Conservation (phyloP, 37 sponge, comb jelly and placozoan species). For the Theonella swinhoei region DNA sequence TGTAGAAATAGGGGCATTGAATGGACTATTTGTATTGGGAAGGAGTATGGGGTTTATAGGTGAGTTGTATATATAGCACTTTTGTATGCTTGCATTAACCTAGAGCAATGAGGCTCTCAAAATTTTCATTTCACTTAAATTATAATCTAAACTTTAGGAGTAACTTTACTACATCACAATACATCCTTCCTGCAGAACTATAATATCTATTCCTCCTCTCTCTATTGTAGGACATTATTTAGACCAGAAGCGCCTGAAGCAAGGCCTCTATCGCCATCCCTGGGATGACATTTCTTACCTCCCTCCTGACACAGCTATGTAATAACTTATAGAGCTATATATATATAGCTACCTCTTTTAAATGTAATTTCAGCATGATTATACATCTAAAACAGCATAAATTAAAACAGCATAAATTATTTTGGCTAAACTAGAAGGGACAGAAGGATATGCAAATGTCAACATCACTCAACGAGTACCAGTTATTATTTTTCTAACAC, state of each 20-base stretch:
- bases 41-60: constrained; percentile 95
- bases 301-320: constrained; percentile 47
- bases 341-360: too few relatives aligned
- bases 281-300: constrained; percentile 99
- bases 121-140: too few relatives aligned
- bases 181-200: neutral
- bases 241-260: constrained; percentile 96
- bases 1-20: constrained; percentile 89
- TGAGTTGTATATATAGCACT: constrained; percentile 33
- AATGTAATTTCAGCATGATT: neutral
- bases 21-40: constrained; percentile 96
- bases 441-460: too few relatives aligned
- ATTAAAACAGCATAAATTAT: too few relatives aligned
- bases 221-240: constrained; percentile 84
- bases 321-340: neutral
- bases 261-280: constrained; percentile 96
- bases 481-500: too few relatives aligned
- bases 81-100: neutral
- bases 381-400: too few relatives aligned
- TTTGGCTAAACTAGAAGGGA: too few relatives aligned
- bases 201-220: too few relatives aligned
- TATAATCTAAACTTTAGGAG: too few relatives aligned
- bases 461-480: too few relatives aligned
- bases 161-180: constrained; percentile 1
- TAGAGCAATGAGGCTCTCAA: too few relatives aligned